Conservation (phyloP, 2,888 invertebrate species). For the Pasiphila rectangulata region DNA sequence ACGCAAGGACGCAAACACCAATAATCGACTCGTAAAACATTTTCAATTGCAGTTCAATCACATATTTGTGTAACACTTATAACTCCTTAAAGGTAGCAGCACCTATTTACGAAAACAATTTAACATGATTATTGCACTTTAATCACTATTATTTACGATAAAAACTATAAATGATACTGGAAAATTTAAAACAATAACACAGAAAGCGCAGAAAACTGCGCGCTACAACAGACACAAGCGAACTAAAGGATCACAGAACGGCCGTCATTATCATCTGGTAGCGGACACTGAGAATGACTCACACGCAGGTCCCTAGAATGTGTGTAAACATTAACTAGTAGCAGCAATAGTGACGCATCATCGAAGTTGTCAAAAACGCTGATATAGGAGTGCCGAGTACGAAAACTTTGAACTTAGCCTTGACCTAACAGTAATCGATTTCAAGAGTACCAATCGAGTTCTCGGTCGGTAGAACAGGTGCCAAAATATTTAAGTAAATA, state of each 20-base stretch:
- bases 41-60: constrained; percentile 53
- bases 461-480: constrained; percentile 11
- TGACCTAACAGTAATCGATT: constrained; percentile 32
- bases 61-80: constrained; percentile 58
- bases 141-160: constrained; percentile 31
- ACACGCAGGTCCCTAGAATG: constrained; percentile 61
- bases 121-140: constrained; percentile 41
- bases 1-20: constrained; percentile 59
- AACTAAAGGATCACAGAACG: constrained; percentile 57
- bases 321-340: constrained; percentile 64
- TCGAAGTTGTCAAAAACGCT: constrained; percentile 52
- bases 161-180: constrained; percentile 23
- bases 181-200: constrained; percentile 28
- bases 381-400: constrained; percentile 53
- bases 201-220: constrained; percentile 38
- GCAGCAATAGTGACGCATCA: constrained; percentile 65
- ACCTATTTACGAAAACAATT: constrained; percentile 55
- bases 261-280: constrained; percentile 60
- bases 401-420: constrained; percentile 40
- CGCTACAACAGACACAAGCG: constrained; percentile 46
- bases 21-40: constrained; percentile 69
- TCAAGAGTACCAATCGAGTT: constrained; percentile 7
- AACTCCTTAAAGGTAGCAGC: constrained; percentile 49
- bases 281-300: constrained; percentile 61
- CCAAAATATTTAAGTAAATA: constrained; percentile 6